Conservation (phyloP, 2,888 invertebrate species). For the Tipula confusa region DNA sequence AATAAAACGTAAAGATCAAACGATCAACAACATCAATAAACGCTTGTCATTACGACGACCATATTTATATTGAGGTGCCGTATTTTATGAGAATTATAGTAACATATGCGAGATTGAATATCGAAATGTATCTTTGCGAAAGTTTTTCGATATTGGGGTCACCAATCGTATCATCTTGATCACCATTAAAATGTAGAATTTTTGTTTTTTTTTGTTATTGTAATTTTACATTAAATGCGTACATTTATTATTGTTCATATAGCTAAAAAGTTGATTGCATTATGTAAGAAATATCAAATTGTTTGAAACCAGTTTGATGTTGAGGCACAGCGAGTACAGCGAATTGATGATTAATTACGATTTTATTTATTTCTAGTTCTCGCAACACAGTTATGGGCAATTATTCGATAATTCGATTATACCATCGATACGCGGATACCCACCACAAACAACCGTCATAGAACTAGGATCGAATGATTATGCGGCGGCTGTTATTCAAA, state of each 20-base stretch:
- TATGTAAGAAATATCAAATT: background rate
- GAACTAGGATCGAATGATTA: slow-evolving; percentile 45
- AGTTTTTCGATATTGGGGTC: background rate
- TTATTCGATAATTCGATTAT: slow-evolving; percentile 3
- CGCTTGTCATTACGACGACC: background rate
- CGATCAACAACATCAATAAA: background rate
- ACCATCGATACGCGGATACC: background rate
- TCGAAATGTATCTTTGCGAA: background rate
- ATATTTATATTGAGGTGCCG: background rate
- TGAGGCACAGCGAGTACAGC: too few species aligned
- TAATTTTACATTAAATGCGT: too few species aligned
- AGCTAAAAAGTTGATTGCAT: too few species aligned
- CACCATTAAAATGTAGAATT: background rate
- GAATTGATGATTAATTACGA: too few species aligned
- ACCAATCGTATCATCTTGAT: background rate
- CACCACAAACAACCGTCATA: background rate
- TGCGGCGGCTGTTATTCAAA: slow-evolving; percentile 47
- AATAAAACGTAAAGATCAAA: background rate
- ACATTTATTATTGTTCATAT: too few species aligned
- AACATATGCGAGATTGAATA: background rate
- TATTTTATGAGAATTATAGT: background rate
- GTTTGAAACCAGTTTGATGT: background rate
- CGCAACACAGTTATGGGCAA: background rate
- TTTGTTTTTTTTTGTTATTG: too few species aligned
- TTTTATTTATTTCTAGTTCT: background rate